These are phyloP conservation scores for Eupsilia transversa DNA, from an alignment of 2,888 invertebrate species.

Conservation along the genomic window DNA sequence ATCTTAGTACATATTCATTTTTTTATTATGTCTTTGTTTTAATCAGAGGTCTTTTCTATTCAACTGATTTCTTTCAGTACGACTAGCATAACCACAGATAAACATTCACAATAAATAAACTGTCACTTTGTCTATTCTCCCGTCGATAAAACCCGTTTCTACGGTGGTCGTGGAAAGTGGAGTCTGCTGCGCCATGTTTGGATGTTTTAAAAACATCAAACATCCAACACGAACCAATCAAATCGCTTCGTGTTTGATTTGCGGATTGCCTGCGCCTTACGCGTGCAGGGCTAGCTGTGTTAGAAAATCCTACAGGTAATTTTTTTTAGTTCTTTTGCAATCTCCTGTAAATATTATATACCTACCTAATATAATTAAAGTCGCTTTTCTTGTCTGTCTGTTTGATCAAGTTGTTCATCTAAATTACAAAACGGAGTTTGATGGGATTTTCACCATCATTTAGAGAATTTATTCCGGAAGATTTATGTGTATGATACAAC, in stretches of 20 bases:
- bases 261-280: too few species aligned
- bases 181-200: too few species aligned
- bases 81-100: too few species aligned
- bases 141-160: too few species aligned
- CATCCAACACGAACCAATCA: too few species aligned
- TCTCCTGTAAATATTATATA: neutral
- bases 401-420: neutral
- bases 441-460: neutral
- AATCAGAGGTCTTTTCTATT: neutral
- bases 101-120: too few species aligned
- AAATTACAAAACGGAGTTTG: neutral
- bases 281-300: neutral
- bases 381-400: neutral
- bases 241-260: too few species aligned
- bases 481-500: neutral
- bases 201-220: too few species aligned
- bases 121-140: too few species aligned
- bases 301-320: neutral
- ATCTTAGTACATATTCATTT: neutral
- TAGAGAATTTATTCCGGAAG: neutral
- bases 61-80: neutral
- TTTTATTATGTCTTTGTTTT: neutral
- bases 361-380: too few species aligned
- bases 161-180: too few species aligned
- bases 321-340: too few species aligned